phyloP scores from a whole-genome alignment of 2,113 vertebrate species.

The Leptobrachium ailaonicum region DNA sequence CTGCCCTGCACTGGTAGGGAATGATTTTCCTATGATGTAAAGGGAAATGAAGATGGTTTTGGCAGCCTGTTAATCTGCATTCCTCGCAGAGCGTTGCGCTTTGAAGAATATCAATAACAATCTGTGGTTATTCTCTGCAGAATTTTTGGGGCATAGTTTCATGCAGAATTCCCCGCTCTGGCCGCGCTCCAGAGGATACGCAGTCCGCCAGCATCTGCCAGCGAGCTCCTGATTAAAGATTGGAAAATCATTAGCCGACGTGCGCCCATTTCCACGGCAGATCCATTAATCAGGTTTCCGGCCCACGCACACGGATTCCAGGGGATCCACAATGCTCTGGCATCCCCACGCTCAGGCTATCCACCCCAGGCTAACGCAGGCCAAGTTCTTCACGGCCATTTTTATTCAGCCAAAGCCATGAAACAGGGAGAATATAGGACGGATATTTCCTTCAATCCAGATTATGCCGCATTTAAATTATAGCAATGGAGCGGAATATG shows the following conservation, averaged over 20 bases:
- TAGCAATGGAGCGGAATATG: too few relatives aligned
- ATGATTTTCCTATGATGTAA: slow-evolving; percentile 17
- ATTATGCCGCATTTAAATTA: too few relatives aligned
- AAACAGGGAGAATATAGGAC: too few relatives aligned
- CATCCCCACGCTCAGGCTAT: too few relatives aligned
- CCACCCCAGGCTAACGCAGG: too few relatives aligned
- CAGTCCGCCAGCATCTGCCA: slow-evolving; percentile 62
- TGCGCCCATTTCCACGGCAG: slow-evolving; percentile 40
- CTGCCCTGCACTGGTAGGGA: slow-evolving; percentile 2
- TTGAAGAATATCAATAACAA: slow-evolving; percentile 36
- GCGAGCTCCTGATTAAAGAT: slow-evolving; percentile 63
- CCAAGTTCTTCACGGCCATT: too few relatives aligned
- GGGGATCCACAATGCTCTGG: too few relatives aligned
- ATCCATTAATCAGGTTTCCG: slow-evolving; percentile 61
- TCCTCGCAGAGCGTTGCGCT: slow-evolving; percentile 27
- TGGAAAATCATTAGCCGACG: slow-evolving; percentile 63
- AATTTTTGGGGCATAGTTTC: not conserved
- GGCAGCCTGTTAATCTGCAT: slow-evolving; percentile 33
- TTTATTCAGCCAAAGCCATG: too few relatives aligned
- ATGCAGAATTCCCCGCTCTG: slow-evolving; percentile 54
- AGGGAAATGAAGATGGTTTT: slow-evolving; percentile 17
- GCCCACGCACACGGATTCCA: too few relatives aligned
- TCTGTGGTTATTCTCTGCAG: not conserved
- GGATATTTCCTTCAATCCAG: too few relatives aligned
- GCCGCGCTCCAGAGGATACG: slow-evolving; percentile 63